These are phyloP conservation scores for Medauroidea extradentata DNA, from an alignment of 1,140 invertebrate species.

Conservation along the genomic window DNA sequence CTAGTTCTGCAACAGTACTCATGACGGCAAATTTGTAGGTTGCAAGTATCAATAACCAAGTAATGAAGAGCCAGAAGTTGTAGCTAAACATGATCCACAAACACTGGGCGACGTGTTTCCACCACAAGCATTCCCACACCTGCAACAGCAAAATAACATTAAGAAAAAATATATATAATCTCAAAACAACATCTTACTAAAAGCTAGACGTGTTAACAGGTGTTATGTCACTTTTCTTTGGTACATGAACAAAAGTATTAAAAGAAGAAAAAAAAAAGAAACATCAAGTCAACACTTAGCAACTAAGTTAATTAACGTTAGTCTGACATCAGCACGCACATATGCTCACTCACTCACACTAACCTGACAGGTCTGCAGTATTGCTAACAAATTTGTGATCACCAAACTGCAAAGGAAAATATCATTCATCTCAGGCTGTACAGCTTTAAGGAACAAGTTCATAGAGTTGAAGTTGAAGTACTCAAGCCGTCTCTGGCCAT, in stretches of 20 bases:
- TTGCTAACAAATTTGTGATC: slow-evolving; percentile 44
- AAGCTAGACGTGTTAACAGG: too few species aligned
- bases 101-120: slow-evolving; percentile 36
- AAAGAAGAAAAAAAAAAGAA: too few species aligned
- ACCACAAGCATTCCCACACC: slow-evolving; percentile 22
- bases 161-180: too few species aligned
- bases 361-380: slow-evolving; percentile 44
- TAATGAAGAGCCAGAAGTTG: slow-evolving; percentile 44
- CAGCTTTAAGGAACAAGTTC: slow-evolving; percentile 44
- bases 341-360: neutral
- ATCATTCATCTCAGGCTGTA: slow-evolving; percentile 52
- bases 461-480: slow-evolving; percentile 43
- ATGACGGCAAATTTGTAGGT: slow-evolving; percentile 35
- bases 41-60: slow-evolving; percentile 44
- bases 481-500: slow-evolving; percentile 43
- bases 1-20: slow-evolving; percentile 8
- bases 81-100: slow-evolving; percentile 44
- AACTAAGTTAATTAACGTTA: too few species aligned
- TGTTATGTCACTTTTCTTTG: too few species aligned
- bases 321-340: too few species aligned
- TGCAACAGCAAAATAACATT: too few species aligned
- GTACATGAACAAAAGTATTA: too few species aligned
- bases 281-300: too few species aligned
- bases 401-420: slow-evolving; percentile 46
- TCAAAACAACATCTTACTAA: too few species aligned